Conservation (phyloP, 2,113 vertebrate genomes). For the Entelurus aequoreus region DNA sequence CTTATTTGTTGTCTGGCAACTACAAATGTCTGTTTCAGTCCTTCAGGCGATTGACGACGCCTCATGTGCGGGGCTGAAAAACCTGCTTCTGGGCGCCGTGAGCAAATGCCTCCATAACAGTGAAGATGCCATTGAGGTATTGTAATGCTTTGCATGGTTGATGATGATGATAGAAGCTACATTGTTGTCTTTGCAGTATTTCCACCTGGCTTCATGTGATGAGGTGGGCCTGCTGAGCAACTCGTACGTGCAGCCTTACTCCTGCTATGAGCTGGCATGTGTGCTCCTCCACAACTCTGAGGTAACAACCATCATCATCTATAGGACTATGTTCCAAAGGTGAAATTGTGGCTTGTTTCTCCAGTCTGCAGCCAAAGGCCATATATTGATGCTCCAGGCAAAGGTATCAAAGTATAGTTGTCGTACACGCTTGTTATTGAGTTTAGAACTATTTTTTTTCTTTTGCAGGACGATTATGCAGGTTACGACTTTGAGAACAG, state of each 20-base stretch:
- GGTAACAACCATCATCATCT: slow-evolving; percentile 53
- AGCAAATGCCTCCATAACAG: slow-evolving; percentile 85
- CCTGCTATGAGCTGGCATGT: slow-evolving; percentile 90
- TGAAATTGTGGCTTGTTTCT: slow-evolving; percentile 17
- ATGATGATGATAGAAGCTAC: background rate
- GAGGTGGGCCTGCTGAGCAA: slow-evolving; percentile 83
- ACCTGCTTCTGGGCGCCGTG: slow-evolving; percentile 90
- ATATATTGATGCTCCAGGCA: slow-evolving; percentile 84
- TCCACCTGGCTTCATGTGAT: slow-evolving; percentile 82
- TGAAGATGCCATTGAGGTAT: slow-evolving; percentile 86
- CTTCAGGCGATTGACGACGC: slow-evolving; percentile 82
- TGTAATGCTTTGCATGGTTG: background rate
- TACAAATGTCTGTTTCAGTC: slow-evolving; percentile 56
- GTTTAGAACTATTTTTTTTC: background rate
- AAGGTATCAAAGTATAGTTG: slow-evolving; percentile 73
- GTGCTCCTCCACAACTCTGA: slow-evolving; percentile 82
- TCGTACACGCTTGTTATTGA: background rate
- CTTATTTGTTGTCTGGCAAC: too few species aligned
- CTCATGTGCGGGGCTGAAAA: slow-evolving; percentile 77
- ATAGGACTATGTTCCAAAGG: slow-evolving; percentile 10
- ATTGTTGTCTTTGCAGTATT: slow-evolving; percentile 68
- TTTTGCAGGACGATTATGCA: slow-evolving; percentile 81
- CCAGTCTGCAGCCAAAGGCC: slow-evolving; percentile 82
- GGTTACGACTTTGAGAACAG: slow-evolving; percentile 97
- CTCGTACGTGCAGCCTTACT: slow-evolving; percentile 85